phyloP scores from a whole-genome alignment of 2,113 vertebrate genomes.

The Paraplagusia blochii region DNA sequence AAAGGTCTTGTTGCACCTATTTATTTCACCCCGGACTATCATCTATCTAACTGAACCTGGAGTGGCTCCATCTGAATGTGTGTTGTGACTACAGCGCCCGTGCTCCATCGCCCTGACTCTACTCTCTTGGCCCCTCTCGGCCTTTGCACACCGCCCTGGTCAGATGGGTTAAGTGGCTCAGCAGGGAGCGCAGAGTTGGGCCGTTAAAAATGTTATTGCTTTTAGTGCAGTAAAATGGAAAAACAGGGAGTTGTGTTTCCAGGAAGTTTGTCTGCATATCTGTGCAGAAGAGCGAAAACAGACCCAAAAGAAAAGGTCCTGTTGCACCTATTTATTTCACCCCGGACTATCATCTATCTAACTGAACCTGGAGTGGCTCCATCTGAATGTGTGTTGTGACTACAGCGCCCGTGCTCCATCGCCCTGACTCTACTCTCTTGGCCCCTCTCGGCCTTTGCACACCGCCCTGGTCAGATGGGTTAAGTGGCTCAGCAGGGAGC shows the following conservation, averaged over 20 bases:
- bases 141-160: slow-evolving; percentile 29
- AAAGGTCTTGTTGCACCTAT: neutral
- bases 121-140: slow-evolving; percentile 19
- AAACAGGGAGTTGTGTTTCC: slow-evolving; percentile 45
- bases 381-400: slow-evolving; percentile 11
- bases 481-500: slow-evolving; percentile 51
- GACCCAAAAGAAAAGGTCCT: neutral
- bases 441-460: slow-evolving; percentile 13
- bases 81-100: slow-evolving; percentile 13
- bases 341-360: neutral
- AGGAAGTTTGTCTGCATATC: slow-evolving; percentile 45
- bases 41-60: slow-evolving; percentile 9
- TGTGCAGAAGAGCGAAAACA: slow-evolving; percentile 32
- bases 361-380: slow-evolving; percentile 9
- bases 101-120: slow-evolving; percentile 31
- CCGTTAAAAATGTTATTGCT: slow-evolving; percentile 29
- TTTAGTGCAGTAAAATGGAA: slow-evolving; percentile 37
- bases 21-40: neutral
- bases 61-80: slow-evolving; percentile 5
- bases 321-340: too few relatives aligned
- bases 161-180: slow-evolving; percentile 57
- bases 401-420: slow-evolving; percentile 19
- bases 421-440: slow-evolving; percentile 25
- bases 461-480: slow-evolving; percentile 50
- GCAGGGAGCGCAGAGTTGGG: slow-evolving; percentile 30